Percentiles rank a stretch among this genome's conserved stretches.
phyloP scores from a whole-genome alignment of 2,888 invertebrate genomes.

The Pristionchus mayeri region DNA sequence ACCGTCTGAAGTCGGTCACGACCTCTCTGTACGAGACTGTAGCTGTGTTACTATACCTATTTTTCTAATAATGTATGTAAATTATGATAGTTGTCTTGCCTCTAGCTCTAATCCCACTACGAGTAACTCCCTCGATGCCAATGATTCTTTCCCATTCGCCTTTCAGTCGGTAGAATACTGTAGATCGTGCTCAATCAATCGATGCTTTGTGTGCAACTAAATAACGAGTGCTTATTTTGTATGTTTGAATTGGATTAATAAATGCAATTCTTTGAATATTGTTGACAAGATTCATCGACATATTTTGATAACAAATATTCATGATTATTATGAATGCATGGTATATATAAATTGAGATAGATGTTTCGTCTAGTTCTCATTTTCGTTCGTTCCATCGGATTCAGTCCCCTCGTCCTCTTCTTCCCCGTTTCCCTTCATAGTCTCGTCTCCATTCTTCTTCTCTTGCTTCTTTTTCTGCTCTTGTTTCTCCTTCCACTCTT shows the following conservation, averaged over 20 bases:
- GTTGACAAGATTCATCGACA: no score
- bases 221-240: conserved; percentile 16
- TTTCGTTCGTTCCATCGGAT: no score
- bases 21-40: background rate
- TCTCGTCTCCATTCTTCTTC: background rate
- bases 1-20: conserved; percentile 13
- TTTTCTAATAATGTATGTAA: conserved; percentile 7
- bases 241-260: no score
- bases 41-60: background rate
- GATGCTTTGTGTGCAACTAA: conserved; percentile 9
- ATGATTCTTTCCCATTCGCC: conserved; percentile 28
- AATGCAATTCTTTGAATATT: no score
- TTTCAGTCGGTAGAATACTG: conserved; percentile 20
- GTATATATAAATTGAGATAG: no score
- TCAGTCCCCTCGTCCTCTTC: background rate
- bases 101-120: conserved; percentile 31
- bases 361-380: no score
- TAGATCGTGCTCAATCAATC: conserved; percentile 16
- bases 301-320: no score
- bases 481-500: background rate
- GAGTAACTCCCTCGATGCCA: background rate
- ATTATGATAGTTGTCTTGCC: conserved; percentile 37
- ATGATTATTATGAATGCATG: no score
- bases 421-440: background rate
- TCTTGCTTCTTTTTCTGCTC: background rate